Conservation (phyloP, 2,888 invertebrate species). For the Caenorhabditis zanzibari region DNA sequence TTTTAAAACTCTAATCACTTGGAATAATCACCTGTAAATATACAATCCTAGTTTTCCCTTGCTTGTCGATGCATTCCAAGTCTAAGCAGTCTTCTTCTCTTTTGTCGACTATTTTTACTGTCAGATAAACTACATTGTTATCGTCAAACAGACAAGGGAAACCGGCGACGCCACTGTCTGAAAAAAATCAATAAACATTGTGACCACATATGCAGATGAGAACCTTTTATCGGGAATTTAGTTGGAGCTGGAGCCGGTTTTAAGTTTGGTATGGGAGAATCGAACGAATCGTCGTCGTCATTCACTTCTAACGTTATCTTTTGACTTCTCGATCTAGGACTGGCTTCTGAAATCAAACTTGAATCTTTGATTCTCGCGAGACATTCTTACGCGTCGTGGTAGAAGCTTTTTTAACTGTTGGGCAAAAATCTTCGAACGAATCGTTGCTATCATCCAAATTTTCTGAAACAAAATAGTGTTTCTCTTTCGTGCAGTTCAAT, state of each 20-base stretch:
- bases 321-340: constrained; percentile 51
- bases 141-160: constrained; percentile 54
- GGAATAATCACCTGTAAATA: constrained; percentile 63
- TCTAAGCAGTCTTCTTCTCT: constrained; percentile 58
- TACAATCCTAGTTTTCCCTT: constrained; percentile 54
- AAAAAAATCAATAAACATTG: constrained; percentile 4
- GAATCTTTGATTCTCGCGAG: neutral
- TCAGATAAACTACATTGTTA: constrained; percentile 28
- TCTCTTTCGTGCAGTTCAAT: neutral
- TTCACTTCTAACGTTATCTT: constrained; percentile 36
- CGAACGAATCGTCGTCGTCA: constrained; percentile 65
- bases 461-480: neutral
- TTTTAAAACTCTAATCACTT: neutral
- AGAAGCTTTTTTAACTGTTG: neutral
- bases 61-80: constrained; percentile 52
- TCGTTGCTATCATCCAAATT: constrained; percentile 47
- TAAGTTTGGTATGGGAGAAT: constrained; percentile 23
- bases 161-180: constrained; percentile 62
- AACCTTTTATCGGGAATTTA: constrained; percentile 25
- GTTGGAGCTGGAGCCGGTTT: neutral
- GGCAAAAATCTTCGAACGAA: constrained; percentile 54
- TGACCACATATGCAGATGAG: neutral
- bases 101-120: constrained; percentile 31
- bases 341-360: constrained; percentile 9
- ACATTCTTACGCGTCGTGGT: constrained; percentile 6